phyloP scores from a whole-genome alignment of 2,888 invertebrate genomes.

The Lordiphosa fenestrarum region DNA sequence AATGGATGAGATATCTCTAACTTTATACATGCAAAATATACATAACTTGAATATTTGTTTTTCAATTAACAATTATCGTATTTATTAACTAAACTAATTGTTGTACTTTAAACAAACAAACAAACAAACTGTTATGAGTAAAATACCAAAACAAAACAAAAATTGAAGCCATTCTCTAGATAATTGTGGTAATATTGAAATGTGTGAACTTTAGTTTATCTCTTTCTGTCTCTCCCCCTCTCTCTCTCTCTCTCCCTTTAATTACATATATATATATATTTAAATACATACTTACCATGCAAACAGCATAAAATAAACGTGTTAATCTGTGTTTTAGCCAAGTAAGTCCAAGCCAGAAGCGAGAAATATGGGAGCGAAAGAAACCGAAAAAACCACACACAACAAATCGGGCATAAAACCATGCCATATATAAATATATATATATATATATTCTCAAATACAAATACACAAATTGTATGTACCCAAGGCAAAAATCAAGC shows the following conservation, averaged over 20 bases:
- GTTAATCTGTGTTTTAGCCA: constrained; percentile 75
- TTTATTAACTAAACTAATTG: constrained; percentile 49
- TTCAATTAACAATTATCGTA: constrained; percentile 19
- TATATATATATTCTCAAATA: constrained; percentile 37
- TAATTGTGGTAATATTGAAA: constrained; percentile 52
- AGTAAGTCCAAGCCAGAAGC: constrained; percentile 50
- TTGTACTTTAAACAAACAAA: constrained; percentile 47
- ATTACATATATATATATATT: constrained; percentile 2
- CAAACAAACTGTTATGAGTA: constrained; percentile 43
- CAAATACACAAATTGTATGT: constrained; percentile 65
- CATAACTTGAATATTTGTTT: constrained; percentile 27
- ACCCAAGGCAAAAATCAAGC: constrained; percentile 45
- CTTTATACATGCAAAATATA: constrained; percentile 27
- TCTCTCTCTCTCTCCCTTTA: constrained; percentile 4
- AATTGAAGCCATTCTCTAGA: constrained; percentile 41
- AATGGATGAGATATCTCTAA: constrained; percentile 7
- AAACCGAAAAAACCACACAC: constrained; percentile 15
- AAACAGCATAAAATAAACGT: constrained; percentile 59
- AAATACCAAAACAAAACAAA: constrained; percentile 35
- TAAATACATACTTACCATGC: constrained; percentile 39
- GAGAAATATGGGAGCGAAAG: constrained; percentile 1
- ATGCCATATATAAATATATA: constrained; percentile 35
- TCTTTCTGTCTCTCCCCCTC: constrained; percentile 28
- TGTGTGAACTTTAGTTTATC: constrained; percentile 56
- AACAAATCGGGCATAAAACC: constrained; percentile 4